A percentile compares a stretch with the other conserved stretches of the same genome.
Evolutionary conservation across 1,140 invertebrate species (phyloP).

Genomic region (Megalonaias nervosa): DNA sequence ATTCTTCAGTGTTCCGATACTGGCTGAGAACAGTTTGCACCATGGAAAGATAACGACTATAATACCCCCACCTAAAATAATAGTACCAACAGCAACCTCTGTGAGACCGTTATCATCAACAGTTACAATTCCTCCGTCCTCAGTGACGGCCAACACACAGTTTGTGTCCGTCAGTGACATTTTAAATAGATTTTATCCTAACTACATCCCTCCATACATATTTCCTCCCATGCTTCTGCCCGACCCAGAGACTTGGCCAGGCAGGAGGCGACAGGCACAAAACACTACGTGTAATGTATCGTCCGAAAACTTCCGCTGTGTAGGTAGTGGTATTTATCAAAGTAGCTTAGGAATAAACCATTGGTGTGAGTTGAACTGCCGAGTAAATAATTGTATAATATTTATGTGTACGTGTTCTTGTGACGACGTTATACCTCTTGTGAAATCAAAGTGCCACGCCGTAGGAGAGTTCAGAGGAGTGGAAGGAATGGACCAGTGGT

Average conservation of each 20-base stretch:
- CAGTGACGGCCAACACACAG: constrained; percentile 24
- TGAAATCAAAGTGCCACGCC: constrained; percentile 28
- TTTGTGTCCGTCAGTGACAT: constrained; percentile 35
- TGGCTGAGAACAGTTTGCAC: too few relatives aligned
- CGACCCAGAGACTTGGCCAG: constrained; percentile 4
- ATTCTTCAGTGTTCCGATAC: too few relatives aligned
- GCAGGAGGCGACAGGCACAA: too few relatives aligned
- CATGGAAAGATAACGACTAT: not conserved
- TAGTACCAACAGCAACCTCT: not conserved
- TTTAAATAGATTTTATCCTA: constrained; percentile 30
- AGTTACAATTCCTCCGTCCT: not conserved
- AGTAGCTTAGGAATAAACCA: constrained; percentile 29
- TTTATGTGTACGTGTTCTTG: constrained; percentile 36
- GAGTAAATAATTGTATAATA: constrained; percentile 25
- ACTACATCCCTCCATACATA: constrained; percentile 28
- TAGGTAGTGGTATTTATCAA: constrained; percentile 26
- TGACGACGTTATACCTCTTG: constrained; percentile 11
- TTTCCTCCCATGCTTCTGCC: not conserved
- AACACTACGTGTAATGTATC: constrained; percentile 18
- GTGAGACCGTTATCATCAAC: not conserved
- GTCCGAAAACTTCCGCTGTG: constrained; percentile 32
- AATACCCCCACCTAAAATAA: not conserved
- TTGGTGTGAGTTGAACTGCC: constrained; percentile 38
- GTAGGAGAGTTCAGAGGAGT: constrained; percentile 29
- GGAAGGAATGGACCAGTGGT: constrained; percentile 35